Conservation (phyloP, 92 coral and sea anemone genomes). For the Paramuricea clavata region DNA sequence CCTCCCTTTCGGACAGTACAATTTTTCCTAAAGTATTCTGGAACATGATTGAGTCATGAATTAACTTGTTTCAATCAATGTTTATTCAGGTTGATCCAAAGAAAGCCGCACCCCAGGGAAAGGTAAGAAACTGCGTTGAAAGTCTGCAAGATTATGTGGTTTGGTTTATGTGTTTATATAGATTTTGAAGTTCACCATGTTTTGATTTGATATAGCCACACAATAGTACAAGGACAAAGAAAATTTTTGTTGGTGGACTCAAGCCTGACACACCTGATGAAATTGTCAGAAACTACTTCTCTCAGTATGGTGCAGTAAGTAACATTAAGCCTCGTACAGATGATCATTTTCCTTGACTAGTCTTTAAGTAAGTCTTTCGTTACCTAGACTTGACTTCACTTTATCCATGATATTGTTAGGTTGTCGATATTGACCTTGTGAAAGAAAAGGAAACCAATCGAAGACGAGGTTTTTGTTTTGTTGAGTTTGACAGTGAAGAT, state of each 20-base stretch:
- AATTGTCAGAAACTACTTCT: slow-evolving; percentile 89
- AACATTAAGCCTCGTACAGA: too few relatives aligned
- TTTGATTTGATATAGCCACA: slow-evolving; percentile 14
- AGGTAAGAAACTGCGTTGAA: slow-evolving; percentile 54
- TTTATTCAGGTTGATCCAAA: slow-evolving; percentile 87
- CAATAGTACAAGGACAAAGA: slow-evolving; percentile 90
- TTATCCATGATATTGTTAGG: slow-evolving; percentile 66
- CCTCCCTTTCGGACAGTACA: too few relatives aligned
- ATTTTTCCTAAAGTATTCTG: too few relatives aligned
- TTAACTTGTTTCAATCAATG: not conserved
- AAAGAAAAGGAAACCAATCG: slow-evolving; percentile 80
- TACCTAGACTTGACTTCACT: too few relatives aligned
- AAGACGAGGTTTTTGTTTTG: slow-evolving; percentile 98
- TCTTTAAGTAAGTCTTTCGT: too few relatives aligned
- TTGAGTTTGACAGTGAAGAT: slow-evolving; percentile 95
- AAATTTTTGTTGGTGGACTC: slow-evolving; percentile 99
- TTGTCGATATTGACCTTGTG: slow-evolving; percentile 89
- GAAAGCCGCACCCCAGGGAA: slow-evolving; percentile 90
- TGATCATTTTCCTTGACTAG: too few relatives aligned
- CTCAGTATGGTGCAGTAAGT: slow-evolving; percentile 91
- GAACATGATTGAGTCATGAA: not conserved
- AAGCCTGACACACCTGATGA: slow-evolving; percentile 93
- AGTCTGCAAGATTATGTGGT: too few relatives aligned
- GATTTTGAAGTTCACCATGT: not conserved
- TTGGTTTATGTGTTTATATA: not conserved